Base-by-base conservation (phyloP, 2,113 vertebrate species). In the Aptenodytes patagonicus region DNA sequence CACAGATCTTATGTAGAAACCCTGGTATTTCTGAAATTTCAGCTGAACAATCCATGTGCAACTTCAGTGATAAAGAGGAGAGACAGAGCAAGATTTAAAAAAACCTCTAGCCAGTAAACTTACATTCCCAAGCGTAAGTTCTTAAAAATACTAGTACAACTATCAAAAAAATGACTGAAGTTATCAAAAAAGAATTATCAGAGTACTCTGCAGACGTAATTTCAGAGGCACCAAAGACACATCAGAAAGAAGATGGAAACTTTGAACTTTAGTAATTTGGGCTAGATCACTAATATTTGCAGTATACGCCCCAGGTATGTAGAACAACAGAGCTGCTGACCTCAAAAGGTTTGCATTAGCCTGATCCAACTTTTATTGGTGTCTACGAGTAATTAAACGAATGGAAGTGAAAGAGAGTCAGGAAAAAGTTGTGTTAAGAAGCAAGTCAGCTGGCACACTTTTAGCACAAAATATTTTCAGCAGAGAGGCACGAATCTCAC, bases 281-380 rank as follows among this genome's bases (percentile, higher is more conserved):
- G 71, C 84, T 93, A 77, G 87, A 88, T 94, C 70, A 36, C 89
- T 49, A 77, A 58, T 90, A 82, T 83, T 83, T 95, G 95, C 65
- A 93, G 54, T 79, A 38, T 38, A 87, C 58, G 89, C 81, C 93
- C 75, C 83, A 90, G 91, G 89, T 91, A 93, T 57, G 85, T 64
- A 83, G 87, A 96, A 90, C 84, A 96, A 93, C 57, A 90, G 91
- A 95, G 78, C 75, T 93, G 89, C 78, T 93, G 96, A 97, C 96
- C 96, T 96, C 93, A 91, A 92, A 95, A 95, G 91, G 71, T 86
- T 85, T 93, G 66, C 54, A 38, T 94, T 69, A 85, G 54, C 73
- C 61, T 58, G 73, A 84, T 75, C 72, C 68, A 83, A 76, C 86
- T 93, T 65, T 68, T 61, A 79, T 9, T 46, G 54, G 81, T 80